phyloP scores from a whole-genome alignment of 1,140 invertebrate species.

The Brachionus plicatilis region DNA sequence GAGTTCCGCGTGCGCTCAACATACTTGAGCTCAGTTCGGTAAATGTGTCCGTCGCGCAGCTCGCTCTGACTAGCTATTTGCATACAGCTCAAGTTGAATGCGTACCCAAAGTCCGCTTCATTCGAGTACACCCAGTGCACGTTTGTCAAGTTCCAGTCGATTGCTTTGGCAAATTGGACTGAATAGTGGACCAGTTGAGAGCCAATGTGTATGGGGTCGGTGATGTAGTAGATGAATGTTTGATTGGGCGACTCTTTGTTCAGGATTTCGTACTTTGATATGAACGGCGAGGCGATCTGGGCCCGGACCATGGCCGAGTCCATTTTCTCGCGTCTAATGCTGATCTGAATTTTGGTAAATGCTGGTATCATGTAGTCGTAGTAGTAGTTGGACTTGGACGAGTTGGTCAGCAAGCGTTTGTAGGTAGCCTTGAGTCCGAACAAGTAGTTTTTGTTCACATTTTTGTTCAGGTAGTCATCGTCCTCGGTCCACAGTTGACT shows the following conservation, averaged over 20 bases:
- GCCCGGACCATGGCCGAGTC: neutral
- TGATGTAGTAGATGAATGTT: slow-evolving; percentile 21
- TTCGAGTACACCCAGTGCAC: neutral
- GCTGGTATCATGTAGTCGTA: slow-evolving; percentile 39
- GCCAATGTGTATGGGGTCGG: neutral
- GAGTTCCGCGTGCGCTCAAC: neutral
- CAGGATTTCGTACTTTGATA: slow-evolving; percentile 19
- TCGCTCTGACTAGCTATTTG: neutral
- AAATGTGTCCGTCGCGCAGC: neutral
- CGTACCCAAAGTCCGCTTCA: neutral
- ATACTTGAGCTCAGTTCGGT: neutral
- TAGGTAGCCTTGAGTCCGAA: slow-evolving; percentile 34
- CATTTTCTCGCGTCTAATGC: neutral
- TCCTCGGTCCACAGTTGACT: neutral
- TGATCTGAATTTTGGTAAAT: slow-evolving; percentile 20
- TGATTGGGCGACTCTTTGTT: slow-evolving; percentile 27
- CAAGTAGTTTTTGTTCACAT: neutral
- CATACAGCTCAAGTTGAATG: neutral
- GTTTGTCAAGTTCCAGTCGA: neutral
- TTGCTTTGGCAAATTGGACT: neutral
- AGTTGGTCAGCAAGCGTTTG: neutral
- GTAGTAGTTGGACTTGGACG: neutral
- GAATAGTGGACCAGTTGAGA: neutral
- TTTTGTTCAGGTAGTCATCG: neutral
- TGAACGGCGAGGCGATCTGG: neutral